Percentiles rank a stretch among this genome's conserved stretches.
phyloP scores from a whole-genome alignment of 1,140 invertebrate genomes.

The Muscidifurax raptorellus region DNA sequence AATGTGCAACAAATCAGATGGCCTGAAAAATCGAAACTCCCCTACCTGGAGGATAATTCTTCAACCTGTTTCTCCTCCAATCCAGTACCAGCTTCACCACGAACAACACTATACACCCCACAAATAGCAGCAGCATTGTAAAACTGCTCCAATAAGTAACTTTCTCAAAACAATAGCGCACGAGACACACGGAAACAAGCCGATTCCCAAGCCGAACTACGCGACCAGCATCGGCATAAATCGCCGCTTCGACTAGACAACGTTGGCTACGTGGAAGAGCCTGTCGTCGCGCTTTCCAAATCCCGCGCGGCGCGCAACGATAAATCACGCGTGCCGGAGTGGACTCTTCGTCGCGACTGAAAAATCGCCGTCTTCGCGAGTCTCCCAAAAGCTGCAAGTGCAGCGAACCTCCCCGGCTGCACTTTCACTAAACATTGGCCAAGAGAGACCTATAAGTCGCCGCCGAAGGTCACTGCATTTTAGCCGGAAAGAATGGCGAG shows the following conservation, averaged over 20 bases:
- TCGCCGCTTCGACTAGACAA: not conserved
- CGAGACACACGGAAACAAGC: not conserved
- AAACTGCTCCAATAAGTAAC: not conserved
- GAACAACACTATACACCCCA: slow-evolving; percentile 45
- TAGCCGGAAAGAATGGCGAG: slow-evolving; percentile 24
- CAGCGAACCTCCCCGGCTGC: not conserved
- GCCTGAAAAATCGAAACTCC: slow-evolving; percentile 12
- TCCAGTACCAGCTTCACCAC: slow-evolving; percentile 55
- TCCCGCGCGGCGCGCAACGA: not conserved
- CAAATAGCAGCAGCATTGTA: slow-evolving; percentile 56
- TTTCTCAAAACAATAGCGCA: not conserved
- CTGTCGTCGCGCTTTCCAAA: not conserved
- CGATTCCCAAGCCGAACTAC: not conserved
- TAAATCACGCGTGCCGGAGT: not conserved
- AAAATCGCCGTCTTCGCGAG: not conserved
- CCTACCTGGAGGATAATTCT: slow-evolving; percentile 63
- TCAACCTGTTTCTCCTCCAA: slow-evolving; percentile 28
- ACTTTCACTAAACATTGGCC: slow-evolving; percentile 63
- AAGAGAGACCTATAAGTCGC: slow-evolving; percentile 55
- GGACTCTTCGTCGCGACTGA: not conserved
- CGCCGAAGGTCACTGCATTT: slow-evolving; percentile 57
- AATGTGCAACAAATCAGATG: too few relatives aligned
- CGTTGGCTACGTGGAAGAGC: not conserved
- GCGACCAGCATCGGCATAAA: not conserved
- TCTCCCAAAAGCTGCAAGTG: slow-evolving; percentile 5